Evolutionary conservation across 2,888 invertebrate genomes (phyloP).

Genomic region (Melikaiella ostensackeni): DNA sequence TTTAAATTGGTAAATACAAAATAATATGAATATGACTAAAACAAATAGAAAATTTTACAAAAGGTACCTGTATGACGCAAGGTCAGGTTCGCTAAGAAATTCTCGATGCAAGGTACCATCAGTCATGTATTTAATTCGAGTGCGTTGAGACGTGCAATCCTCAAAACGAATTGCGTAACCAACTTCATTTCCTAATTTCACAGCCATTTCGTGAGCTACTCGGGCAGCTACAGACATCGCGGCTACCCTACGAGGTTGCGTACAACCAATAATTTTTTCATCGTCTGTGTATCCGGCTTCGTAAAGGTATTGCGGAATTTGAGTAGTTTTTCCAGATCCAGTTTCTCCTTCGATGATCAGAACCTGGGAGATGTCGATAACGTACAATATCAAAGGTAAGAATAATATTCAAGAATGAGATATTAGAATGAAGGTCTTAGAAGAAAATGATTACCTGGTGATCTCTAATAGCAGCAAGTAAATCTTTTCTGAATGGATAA

Average conservation of each 20-base stretch:
- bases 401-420: too few species aligned
- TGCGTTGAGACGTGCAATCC: constrained; percentile 98
- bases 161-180: constrained; percentile 97
- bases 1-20: not conserved
- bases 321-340: constrained; percentile 99
- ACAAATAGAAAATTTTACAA: not conserved
- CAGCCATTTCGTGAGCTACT: constrained; percentile 98
- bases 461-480: constrained; percentile 93
- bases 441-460: constrained; percentile 82
- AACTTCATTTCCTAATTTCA: constrained; percentile 96
- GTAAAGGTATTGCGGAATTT: constrained; percentile 98
- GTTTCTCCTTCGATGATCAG: constrained; percentile 99
- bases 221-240: constrained; percentile 99
- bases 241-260: constrained; percentile 97
- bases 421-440: not conserved
- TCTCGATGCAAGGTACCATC: constrained; percentile 98
- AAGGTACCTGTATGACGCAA: constrained; percentile 88
- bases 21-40: constrained; percentile 32
- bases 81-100: constrained; percentile 97
- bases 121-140: constrained; percentile 99
- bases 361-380: constrained; percentile 77
- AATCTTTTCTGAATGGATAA: constrained; percentile 92
- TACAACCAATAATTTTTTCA: constrained; percentile 96
- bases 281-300: constrained; percentile 93
- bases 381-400: too few species aligned